Evolutionary conservation across 2,797 vertebrate species (phyloP).

Genomic region (Chloroceryle amazona): DNA sequence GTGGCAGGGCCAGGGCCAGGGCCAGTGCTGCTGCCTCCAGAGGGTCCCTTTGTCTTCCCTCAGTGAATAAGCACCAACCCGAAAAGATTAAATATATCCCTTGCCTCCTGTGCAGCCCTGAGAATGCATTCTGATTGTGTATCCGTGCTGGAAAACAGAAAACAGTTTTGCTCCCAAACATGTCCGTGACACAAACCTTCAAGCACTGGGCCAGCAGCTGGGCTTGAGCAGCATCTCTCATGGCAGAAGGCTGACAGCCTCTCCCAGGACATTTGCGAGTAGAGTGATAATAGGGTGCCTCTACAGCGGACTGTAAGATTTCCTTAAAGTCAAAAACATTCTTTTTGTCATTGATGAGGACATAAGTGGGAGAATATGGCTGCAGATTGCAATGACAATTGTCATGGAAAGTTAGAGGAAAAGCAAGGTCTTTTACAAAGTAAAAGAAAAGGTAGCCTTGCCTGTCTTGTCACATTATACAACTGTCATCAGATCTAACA

Average conservation of each 20-base stretch:
- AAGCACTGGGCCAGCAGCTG: background rate
- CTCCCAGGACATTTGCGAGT: background rate
- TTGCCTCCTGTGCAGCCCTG: background rate
- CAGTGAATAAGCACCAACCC: background rate
- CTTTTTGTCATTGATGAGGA: conserved; percentile 69
- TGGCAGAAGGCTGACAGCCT: conserved; percentile 24
- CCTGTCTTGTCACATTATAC: conserved; percentile 60
- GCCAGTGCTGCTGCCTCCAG: rapidly evolving
- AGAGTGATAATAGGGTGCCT: conserved; percentile 44
- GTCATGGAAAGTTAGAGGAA: conserved; percentile 51
- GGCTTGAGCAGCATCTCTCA: background rate
- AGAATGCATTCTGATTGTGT: background rate
- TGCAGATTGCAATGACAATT: conserved; percentile 56
- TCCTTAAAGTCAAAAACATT: conserved; percentile 69
- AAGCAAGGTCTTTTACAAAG: conserved; percentile 49
- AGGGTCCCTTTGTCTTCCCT: rapidly evolving
- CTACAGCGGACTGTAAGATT: conserved; percentile 23
- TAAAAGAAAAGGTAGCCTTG: conserved; percentile 36
- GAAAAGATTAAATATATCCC: background rate
- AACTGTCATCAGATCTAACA: conserved; percentile 54
- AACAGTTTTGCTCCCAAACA: background rate
- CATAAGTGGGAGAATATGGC: conserved; percentile 54
- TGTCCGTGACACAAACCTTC: background rate
- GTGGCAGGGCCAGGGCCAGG: rapidly evolving
- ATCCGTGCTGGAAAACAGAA: background rate